A percentile compares a stretch with the other conserved stretches of the same genome.
Conservation (phyloP, 2,888 invertebrate genomes). For the Hypsopygia costalis region DNA sequence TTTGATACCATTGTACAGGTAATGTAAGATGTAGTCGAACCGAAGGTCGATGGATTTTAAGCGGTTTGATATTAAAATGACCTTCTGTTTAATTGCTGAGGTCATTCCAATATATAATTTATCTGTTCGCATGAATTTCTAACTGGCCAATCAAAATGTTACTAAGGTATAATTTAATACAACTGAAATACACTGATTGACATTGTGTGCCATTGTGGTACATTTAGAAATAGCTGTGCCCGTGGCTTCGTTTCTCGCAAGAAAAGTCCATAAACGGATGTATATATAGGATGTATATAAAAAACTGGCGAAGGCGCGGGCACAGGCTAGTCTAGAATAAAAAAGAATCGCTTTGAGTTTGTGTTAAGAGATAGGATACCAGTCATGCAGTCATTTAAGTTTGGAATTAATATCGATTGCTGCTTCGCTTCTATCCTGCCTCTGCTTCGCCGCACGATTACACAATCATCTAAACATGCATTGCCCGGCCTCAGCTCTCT, state of each 20-base stretch:
- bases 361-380: too few relatives aligned
- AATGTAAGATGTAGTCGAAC: slow-evolving; percentile 5
- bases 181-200: too few relatives aligned
- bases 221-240: too few relatives aligned
- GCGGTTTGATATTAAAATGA: slow-evolving; percentile 30
- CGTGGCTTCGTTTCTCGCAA: too few relatives aligned
- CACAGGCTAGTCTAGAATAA: too few relatives aligned
- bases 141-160: slow-evolving; percentile 12
- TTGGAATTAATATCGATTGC: too few relatives aligned
- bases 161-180: not conserved
- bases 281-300: too few relatives aligned
- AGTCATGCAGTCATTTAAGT: too few relatives aligned
- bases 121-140: slow-evolving; percentile 1
- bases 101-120: slow-evolving; percentile 12
- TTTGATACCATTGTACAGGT: slow-evolving; percentile 2
- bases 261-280: too few relatives aligned
- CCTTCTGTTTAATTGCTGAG: slow-evolving; percentile 31
- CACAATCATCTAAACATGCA: slow-evolving; percentile 1
- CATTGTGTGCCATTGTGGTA: too few relatives aligned
- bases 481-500: not conserved
- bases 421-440: not conserved
- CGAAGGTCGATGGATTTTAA: slow-evolving; percentile 18
- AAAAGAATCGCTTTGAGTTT: too few relatives aligned
- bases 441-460: not conserved
- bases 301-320: too few relatives aligned